Evolutionary conservation across 2,797 vertebrate species (phyloP).

Genomic region (Dermochelys coriacea): DNA sequence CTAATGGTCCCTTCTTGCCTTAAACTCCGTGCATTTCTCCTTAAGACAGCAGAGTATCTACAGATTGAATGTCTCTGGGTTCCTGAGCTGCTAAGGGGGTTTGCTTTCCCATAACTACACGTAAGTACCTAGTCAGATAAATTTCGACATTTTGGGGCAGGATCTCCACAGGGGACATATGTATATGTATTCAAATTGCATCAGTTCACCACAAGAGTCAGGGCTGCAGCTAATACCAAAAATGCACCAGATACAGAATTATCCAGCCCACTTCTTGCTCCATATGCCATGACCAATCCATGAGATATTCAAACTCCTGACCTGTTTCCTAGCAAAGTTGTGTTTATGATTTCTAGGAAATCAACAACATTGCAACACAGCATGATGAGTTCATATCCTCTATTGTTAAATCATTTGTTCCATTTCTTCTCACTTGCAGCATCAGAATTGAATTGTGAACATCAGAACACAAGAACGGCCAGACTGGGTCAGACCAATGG

Average conservation of each 20-base stretch:
- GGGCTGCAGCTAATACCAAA: not conserved
- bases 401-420: conserved; percentile 14
- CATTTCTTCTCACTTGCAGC: not conserved
- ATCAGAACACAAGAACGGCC: not conserved
- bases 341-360: conserved; percentile 2
- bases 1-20: not conserved
- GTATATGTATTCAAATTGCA: not conserved
- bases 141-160: not conserved
- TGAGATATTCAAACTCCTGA: not conserved
- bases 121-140: not conserved
- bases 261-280: not conserved
- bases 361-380: not conserved
- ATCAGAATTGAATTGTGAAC: not conserved
- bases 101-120: not conserved
- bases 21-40: not conserved
- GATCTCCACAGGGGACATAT: not conserved
- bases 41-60: not conserved
- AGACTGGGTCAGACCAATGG: not conserved
- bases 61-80: not conserved
- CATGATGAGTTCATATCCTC: conserved; percentile 49
- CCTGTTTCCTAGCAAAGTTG: not conserved
- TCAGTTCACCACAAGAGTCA: not conserved
- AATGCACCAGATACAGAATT: not conserved
- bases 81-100: not conserved
- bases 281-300: not conserved